Evolutionary conservation across 2,797 vertebrate genomes (phyloP).

Genomic region (Aratinga solstitialis): DNA sequence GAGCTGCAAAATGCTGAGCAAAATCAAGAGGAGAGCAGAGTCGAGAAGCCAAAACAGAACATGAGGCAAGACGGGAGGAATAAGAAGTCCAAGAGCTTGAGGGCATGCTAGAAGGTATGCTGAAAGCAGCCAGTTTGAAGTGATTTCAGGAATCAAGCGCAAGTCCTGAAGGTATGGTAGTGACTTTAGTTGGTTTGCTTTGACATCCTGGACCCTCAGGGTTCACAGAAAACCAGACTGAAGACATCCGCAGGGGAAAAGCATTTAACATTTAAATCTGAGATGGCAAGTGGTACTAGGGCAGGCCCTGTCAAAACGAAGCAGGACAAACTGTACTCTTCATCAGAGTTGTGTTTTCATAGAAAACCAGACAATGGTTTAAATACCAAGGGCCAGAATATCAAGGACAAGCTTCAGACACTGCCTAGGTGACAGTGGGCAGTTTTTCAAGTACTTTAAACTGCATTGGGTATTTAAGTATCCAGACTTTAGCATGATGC

Average conservation of each 20-base stretch:
- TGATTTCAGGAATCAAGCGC: background rate
- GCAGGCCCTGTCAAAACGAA: background rate
- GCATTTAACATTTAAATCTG: background rate
- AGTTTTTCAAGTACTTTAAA: background rate
- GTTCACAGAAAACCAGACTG: background rate
- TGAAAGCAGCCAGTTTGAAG: background rate
- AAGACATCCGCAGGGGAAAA: background rate
- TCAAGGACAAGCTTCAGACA: background rate
- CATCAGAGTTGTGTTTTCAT: background rate
- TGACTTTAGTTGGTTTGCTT: background rate
- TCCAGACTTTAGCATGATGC: no score
- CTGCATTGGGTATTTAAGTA: background rate
- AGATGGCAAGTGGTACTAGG: background rate
- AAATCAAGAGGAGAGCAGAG: background rate
- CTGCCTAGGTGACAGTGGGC: background rate
- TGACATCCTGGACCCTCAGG: background rate
- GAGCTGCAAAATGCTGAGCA: background rate
- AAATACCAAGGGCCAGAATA: background rate
- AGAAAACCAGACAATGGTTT: background rate
- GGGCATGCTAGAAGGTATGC: background rate
- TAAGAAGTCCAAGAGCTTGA: background rate
- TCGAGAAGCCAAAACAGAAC: background rate
- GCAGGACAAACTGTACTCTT: background rate
- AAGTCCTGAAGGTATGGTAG: rapidly evolving
- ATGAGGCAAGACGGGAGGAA: background rate